Evolutionary conservation across 1,140 invertebrate genomes (phyloP), one percentile per base, ranked within the genome.

Genomic region (Drusus annulatus): DNA sequence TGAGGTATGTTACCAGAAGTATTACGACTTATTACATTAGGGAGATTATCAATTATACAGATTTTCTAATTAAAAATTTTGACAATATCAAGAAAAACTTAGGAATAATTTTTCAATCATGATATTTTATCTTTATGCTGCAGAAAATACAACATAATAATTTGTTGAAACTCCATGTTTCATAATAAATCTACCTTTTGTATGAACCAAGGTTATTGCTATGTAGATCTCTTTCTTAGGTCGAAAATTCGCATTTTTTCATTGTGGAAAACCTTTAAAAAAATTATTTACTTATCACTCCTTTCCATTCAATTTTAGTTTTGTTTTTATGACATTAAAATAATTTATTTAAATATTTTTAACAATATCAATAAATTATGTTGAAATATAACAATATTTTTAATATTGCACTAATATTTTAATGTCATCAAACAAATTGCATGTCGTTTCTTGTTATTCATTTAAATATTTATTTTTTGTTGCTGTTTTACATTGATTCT

Each of bases 191-290:
- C 36, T 45, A 45, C 36, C 8, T 36, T 45, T 10, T 45, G 31
- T 36, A 45, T 10, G 10, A 45, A 10, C 36, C 36, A 45, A 45
- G 36, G 36, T 45, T 45, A 45, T 45, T 45, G 36, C 13, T 36
- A 45, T 45, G 36, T 45, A 45, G 36, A 45, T 45, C 5, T 45
- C 19, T 63, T 63, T 23, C 25, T n/a, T 69, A 78, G 45, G 21
- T 45, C 69, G 78, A 79, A 79, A 79, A 79, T 79, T 79, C 78
- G 78, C 78, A 79, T 79, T 79, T 79, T 73, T 79, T 78, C 65
- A 77, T 77, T 65, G 36, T 63, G 58, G 65, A 76, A 63, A 74
- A 21, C 2, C 21, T 31, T 50, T 17, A 28, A n/a, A 56, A 56
- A 74, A 56, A 36, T 74, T 74, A 74, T 31, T 54, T 21, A 71